A percentile compares a stretch with the other conserved stretches of the same genome.
Conservation (phyloP, 1,140 invertebrate species). For the Rhizoglyphus robini region DNA sequence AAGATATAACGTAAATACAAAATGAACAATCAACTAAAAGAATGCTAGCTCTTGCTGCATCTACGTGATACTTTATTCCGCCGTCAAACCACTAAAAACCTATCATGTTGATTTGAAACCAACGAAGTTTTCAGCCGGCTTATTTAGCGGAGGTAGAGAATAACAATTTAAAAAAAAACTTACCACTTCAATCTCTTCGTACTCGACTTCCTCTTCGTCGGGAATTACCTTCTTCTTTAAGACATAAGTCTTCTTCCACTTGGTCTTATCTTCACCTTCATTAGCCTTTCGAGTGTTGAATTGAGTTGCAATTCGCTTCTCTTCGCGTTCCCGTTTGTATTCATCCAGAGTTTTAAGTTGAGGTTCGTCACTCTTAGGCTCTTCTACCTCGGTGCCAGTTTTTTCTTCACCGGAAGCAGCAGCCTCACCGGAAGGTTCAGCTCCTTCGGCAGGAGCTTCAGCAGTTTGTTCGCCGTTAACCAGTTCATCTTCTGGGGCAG, state of each 20-base stretch:
- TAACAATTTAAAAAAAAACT: slow-evolving; percentile 13
- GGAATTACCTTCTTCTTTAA: slow-evolving; percentile 63
- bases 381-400: slow-evolving; percentile 24
- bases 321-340: slow-evolving; percentile 62
- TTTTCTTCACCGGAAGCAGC: slow-evolving; percentile 15
- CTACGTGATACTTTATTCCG: background rate
- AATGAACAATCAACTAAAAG: background rate
- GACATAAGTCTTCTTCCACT: slow-evolving; percentile 83
- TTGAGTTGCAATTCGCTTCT: slow-evolving; percentile 46
- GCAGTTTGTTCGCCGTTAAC: slow-evolving; percentile 17
- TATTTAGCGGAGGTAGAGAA: background rate
- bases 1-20: background rate
- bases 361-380: slow-evolving; percentile 26
- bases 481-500: slow-evolving; percentile 15
- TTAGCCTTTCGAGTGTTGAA: slow-evolving; percentile 81
- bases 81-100: background rate
- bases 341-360: slow-evolving; percentile 66
- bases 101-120: slow-evolving; percentile 4
- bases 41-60: background rate
- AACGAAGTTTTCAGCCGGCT: slow-evolving; percentile 3
- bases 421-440: slow-evolving; percentile 12
- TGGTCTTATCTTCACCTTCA: slow-evolving; percentile 72
- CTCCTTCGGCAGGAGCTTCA: slow-evolving; percentile 21
- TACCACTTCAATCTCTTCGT: slow-evolving; percentile 38
- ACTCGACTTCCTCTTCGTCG: slow-evolving; percentile 42